These are phyloP conservation scores for Pandemis cinnamomeana DNA, from an alignment of 2,888 invertebrate genomes.

Conservation along the genomic window DNA sequence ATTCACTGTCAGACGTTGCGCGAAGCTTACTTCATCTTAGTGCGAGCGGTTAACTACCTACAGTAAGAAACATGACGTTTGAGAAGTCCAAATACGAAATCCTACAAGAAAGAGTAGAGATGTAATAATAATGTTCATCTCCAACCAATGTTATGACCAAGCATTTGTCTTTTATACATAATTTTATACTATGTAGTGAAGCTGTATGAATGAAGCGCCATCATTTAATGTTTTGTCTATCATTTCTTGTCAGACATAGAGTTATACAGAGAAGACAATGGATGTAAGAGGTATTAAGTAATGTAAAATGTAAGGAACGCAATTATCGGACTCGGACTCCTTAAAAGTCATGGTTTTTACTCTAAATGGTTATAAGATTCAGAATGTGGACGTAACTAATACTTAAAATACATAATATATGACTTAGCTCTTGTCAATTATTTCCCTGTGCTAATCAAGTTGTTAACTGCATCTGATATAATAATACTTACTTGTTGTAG, in stretches of 20 bases:
- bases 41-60: background rate
- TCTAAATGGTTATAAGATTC: slow-evolving; percentile 10
- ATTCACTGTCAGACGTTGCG: background rate
- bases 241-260: too few species aligned
- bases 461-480: slow-evolving; percentile 64
- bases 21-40: background rate
- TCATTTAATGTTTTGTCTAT: too few species aligned
- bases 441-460: slow-evolving; percentile 66
- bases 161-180: too few species aligned
- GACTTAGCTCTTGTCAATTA: slow-evolving; percentile 68
- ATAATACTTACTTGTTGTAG: slow-evolving; percentile 76
- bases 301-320: background rate
- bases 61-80: background rate
- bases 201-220: too few species aligned
- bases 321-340: background rate
- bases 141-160: too few species aligned
- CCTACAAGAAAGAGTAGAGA: background rate
- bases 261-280: too few species aligned
- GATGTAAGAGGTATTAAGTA: too few species aligned
- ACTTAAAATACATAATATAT: slow-evolving; percentile 38
- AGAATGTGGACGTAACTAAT: slow-evolving; percentile 40
- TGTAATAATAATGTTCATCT: too few species aligned
- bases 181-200: too few species aligned
- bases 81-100: background rate
- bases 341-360: background rate